Evolutionary conservation across 2,888 invertebrate species (phyloP), one percentile per base, ranked within the genome.

Genomic region (Odontothrips loti): DNA sequence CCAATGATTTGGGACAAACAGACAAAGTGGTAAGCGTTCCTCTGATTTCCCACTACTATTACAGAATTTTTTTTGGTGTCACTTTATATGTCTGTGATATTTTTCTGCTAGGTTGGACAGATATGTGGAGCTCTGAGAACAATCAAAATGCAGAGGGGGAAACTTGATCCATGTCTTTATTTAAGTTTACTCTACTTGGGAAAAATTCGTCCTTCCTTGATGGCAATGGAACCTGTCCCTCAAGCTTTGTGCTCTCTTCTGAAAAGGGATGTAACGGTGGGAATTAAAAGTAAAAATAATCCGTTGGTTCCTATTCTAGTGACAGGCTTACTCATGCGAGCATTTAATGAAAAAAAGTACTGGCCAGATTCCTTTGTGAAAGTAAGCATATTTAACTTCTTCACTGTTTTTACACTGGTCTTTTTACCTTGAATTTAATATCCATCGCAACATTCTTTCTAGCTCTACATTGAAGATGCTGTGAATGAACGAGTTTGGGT

Each of bases 351-450:
- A 75, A 93, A 94, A 84, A 92, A 91, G 83, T 92, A 93, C 84
- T 98, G 98, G 98, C 97, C 98, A 0, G 96, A 97, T 86, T 90
- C 92, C 81, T 96, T 98, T 89, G 91, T 98, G 1, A 96, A 95
- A 91, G 95, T 95, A 86, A 84, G 84, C 80, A 78, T 79, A 17
- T 27, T 82, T 81, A 79, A 47, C 79, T 80, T 80, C 81, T 17
- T 81, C 47, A 80, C 51, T 29, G 11, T 23, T 0, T 78, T 12
- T 68, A 8, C 23, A 43, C 80, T 47, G 48, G 47, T 79, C 23
- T 80, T 75, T 80, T 81, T 3, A 34, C n/a, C 34, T 11, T 20
- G 63, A 63, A 79, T 82, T 4, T 29, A 27, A 6, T 43, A 68
- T 43, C 80, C 15, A 81, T 79, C 27, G 81, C 48, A 9, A 75